These are phyloP conservation scores for Gorsachius magnificus DNA, from an alignment of 2,797 vertebrate species.

Conservation along the genomic window DNA sequence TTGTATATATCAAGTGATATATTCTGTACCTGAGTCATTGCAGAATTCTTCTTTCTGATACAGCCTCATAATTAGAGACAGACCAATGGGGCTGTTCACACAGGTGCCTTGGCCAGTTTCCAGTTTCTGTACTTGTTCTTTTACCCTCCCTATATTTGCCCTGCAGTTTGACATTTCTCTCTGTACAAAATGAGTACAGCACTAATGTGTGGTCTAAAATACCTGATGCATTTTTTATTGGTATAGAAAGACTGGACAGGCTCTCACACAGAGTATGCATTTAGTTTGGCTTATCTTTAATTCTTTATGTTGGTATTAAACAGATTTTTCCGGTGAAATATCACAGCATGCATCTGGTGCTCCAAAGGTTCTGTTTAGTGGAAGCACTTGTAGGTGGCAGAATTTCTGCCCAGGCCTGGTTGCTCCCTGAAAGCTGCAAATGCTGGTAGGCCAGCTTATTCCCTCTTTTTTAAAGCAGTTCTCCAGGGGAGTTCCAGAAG, in stretches of 20 bases:
- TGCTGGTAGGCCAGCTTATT: neutral
- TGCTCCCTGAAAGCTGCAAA: neutral
- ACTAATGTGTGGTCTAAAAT: neutral
- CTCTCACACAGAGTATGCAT: neutral
- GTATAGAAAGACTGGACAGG: neutral
- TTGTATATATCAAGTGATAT: rapidly evolving
- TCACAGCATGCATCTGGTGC: neutral
- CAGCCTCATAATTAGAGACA: neutral
- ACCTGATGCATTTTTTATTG: neutral
- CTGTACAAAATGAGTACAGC: neutral
- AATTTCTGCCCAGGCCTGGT: neutral
- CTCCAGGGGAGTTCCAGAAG: neutral
- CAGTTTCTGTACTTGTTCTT: neutral
- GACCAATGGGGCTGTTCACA: neutral
- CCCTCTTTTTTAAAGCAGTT: neutral
- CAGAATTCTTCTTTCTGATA: neutral
- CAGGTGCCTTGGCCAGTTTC: neutral
- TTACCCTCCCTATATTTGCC: neutral
- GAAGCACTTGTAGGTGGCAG: neutral
- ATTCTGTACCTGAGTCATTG: neutral
- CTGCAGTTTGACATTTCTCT: neutral
- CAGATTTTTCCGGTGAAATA: neutral
- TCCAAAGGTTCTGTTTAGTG: neutral
- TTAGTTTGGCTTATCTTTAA: neutral
- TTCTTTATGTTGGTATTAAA: neutral